Conservation (phyloP, 2,113 vertebrate genomes). For the Leptobrachium ailaonicum region DNA sequence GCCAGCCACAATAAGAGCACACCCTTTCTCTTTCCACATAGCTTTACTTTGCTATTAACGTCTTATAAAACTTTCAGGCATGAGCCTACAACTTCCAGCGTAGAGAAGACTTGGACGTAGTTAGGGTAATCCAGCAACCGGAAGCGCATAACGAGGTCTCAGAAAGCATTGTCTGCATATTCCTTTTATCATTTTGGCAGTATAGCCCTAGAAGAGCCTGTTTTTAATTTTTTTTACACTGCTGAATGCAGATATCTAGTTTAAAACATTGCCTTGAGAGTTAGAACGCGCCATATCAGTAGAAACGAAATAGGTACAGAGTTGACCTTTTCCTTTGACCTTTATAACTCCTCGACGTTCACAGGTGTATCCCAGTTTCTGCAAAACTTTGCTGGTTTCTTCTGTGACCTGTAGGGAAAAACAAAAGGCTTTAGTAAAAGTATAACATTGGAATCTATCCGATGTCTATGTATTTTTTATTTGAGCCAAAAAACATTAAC, state of each 20-base stretch:
- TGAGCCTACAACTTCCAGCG: too few relatives aligned
- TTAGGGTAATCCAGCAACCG: background rate
- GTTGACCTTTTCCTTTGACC: constrained; percentile 89
- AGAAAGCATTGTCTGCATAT: background rate
- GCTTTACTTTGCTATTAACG: background rate
- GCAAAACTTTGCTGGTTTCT: constrained; percentile 74
- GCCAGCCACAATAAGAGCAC: background rate
- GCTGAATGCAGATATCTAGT: constrained; percentile 4
- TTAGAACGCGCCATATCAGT: constrained; percentile 60
- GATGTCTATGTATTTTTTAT: too few relatives aligned
- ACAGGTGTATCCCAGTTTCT: constrained; percentile 74
- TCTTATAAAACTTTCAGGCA: background rate
- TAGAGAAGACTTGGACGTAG: too few relatives aligned
- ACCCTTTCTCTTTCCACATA: background rate
- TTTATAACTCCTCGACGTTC: constrained; percentile 76
- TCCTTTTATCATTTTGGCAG: background rate
- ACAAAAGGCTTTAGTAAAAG: background rate
- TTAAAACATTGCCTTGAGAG: constrained; percentile 55
- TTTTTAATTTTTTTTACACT: background rate
- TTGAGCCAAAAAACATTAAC: too few relatives aligned
- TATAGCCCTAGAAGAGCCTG: constrained; percentile 3
- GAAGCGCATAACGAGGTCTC: background rate
- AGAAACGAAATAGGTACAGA: constrained; percentile 82
- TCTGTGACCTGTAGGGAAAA: constrained; percentile 74
- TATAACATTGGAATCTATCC: too few relatives aligned